phyloP scores from a whole-genome alignment of 2,888 invertebrate species.

The Venusia cambrica region DNA sequence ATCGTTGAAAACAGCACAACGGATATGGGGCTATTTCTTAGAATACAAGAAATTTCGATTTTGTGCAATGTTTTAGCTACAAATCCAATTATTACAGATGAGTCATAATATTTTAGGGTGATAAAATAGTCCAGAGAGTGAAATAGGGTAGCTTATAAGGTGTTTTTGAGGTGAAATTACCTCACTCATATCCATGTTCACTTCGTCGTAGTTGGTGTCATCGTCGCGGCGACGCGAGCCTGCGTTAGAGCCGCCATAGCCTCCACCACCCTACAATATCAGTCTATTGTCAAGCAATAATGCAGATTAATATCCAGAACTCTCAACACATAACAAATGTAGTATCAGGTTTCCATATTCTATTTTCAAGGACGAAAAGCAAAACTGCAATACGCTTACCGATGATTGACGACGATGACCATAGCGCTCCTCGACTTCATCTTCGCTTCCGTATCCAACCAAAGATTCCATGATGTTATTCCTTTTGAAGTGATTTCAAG shows the following conservation, averaged over 20 bases:
- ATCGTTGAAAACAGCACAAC: slow-evolving; percentile 69
- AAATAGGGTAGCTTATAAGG: slow-evolving; percentile 15
- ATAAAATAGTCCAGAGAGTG: slow-evolving; percentile 14
- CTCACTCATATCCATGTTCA: slow-evolving; percentile 90
- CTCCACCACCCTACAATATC: slow-evolving; percentile 76
- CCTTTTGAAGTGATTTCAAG: not conserved
- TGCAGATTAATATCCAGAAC: slow-evolving; percentile 66
- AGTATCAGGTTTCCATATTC: not conserved
- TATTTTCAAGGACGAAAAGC: slow-evolving; percentile 37
- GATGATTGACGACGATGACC: slow-evolving; percentile 49
- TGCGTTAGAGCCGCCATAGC: slow-evolving; percentile 40
- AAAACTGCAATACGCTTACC: slow-evolving; percentile 67
- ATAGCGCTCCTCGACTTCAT: slow-evolving; percentile 82
- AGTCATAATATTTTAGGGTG: slow-evolving; percentile 7
- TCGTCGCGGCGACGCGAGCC: slow-evolving; percentile 63
- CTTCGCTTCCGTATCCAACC: slow-evolving; percentile 89
- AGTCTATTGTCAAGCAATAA: slow-evolving; percentile 83
- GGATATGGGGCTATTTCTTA: slow-evolving; percentile 35
- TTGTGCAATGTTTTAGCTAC: slow-evolving; percentile 9
- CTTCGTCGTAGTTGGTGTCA: slow-evolving; percentile 87
- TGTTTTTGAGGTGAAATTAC: slow-evolving; percentile 62
- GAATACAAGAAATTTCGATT: slow-evolving; percentile 10
- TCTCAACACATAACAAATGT: slow-evolving; percentile 23
- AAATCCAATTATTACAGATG: slow-evolving; percentile 7
- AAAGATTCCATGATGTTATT: slow-evolving; percentile 86